These are phyloP conservation scores for Chroicocephalus ridibundus DNA, from an alignment of 2,113 vertebrate species.

Conservation along the genomic window DNA sequence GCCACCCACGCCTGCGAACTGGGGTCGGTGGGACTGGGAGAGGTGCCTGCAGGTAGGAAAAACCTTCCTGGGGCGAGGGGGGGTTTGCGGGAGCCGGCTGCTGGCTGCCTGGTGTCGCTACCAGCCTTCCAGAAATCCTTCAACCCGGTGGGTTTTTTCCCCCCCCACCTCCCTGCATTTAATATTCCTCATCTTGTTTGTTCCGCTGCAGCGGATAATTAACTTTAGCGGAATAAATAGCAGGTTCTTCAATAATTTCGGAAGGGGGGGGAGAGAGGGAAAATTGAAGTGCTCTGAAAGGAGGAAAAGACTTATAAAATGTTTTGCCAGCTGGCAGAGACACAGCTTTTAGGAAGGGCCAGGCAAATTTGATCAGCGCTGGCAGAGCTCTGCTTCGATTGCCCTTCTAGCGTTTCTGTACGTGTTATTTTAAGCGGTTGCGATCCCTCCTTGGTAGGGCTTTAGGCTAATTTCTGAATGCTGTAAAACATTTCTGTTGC, in stretches of 20 bases:
- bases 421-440: neutral
- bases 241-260: neutral
- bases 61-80: neutral
- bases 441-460: neutral
- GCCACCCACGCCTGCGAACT: neutral
- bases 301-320: neutral
- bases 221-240: neutral
- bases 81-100: neutral
- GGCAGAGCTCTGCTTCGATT: neutral
- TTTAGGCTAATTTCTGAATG: neutral
- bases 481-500: neutral
- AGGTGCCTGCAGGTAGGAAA: slow-evolving; percentile 13
- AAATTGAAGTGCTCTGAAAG: neutral
- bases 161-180: neutral
- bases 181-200: neutral
- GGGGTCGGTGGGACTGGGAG: neutral
- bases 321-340: slow-evolving; percentile 9
- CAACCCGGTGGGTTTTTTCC: rapidly evolving
- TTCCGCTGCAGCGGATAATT: neutral
- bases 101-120: rapidly evolving
- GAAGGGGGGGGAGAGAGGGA: neutral
- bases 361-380: neutral
- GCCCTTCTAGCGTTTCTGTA: neutral
- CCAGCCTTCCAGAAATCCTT: neutral
- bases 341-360: neutral